A percentile compares a stretch with the other conserved stretches of the same genome.
Conservation (phyloP, 2,797 vertebrate species). For the Euphonia xanthogaster region DNA sequence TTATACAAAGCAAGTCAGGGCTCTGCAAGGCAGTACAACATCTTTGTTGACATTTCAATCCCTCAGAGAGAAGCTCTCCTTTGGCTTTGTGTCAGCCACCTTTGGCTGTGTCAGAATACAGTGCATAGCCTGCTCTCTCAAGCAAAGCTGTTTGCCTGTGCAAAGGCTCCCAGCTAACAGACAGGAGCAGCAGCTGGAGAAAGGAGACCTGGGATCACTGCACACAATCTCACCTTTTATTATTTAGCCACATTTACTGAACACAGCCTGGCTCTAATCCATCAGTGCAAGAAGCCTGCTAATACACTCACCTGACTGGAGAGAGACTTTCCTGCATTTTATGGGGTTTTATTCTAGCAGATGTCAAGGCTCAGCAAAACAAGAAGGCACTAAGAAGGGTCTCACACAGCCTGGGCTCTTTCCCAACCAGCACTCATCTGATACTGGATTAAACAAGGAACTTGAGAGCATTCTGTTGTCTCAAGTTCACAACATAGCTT, state of each 20-base stretch:
- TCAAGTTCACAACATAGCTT: neutral
- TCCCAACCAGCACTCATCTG: neutral
- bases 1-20: conserved; percentile 30
- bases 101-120: conserved; percentile 22
- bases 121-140: neutral
- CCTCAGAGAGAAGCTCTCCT: conserved; percentile 18
- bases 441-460: neutral
- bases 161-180: neutral
- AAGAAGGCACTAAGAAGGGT: neutral
- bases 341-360: neutral
- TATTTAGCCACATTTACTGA: conserved; percentile 29
- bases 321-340: neutral
- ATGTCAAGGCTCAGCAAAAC: neutral
- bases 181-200: neutral
- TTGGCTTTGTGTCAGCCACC: conserved; percentile 33
- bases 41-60: conserved; percentile 51
- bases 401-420: neutral
- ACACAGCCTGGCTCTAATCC: conserved; percentile 8
- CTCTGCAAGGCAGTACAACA: neutral
- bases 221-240: conserved; percentile 51
- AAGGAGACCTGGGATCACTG: conserved; percentile 43
- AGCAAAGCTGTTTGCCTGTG: neutral
- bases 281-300: neutral
- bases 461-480: neutral
- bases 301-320: neutral